Evolutionary conservation across 2,113 vertebrate species (phyloP), one percentile per base, ranked within the genome.

Genomic region (Podarcis cretensis): DNA sequence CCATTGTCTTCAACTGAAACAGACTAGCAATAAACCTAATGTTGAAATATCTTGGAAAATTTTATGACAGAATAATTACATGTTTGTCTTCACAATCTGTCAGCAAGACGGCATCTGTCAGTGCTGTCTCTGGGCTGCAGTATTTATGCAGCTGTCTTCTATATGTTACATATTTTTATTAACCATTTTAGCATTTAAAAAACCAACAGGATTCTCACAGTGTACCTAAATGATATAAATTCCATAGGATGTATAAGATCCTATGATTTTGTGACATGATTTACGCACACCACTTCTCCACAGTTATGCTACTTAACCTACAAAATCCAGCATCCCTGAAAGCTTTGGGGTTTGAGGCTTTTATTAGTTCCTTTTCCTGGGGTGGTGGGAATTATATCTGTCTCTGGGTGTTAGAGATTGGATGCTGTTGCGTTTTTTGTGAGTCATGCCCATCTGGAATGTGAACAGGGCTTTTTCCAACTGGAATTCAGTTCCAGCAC

Each of bases 11-110:
- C 83, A 81, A 8, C 7, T 48, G 79, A 90, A 89, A 84, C 1
- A 82, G 37, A 2, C 57, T 25, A 71, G 57, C 8, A 48, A 74
- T 87, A 63, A 82, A 8, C 82, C n/a, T 76, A 85, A 30, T 59
- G 66, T 57, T 30, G 2, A 91, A 92, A 90, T 89, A 81, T 81
- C 90, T 68, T 88, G 75, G 75, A 90, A 88, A 83, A 40, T 91
- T 91, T 85, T 1, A 0, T 89, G 65, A 84, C 63, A 79, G 6
- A 79, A 27, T 78, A 94, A 89, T 78, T 88, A 71, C 0, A 0
- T 89, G 57, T 12, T 92, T 69, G 90, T 89, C 54, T 93, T 85
- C 25, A 8, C 89, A 83, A 81, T 84, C 91, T 1, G 0, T 83
- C 83, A 40, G 68, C 21, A 89, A 89, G 69, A 90, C 37, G 89